phyloP scores from a whole-genome alignment of 1,140 invertebrate genomes.

The Stratiolaelaps scimitus region DNA sequence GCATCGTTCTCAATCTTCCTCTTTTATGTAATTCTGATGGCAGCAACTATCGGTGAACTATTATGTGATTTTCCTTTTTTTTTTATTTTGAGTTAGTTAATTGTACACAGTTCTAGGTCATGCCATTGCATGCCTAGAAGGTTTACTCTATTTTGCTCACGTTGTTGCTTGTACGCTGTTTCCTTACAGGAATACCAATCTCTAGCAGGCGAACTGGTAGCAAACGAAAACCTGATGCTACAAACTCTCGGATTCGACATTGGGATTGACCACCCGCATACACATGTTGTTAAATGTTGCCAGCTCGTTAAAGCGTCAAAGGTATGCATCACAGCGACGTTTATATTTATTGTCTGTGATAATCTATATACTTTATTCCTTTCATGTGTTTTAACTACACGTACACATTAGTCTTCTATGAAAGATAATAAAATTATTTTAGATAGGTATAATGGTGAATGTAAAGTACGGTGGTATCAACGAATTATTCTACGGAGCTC shows the following conservation, averaged over 20 bases:
- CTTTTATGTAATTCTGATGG: too few species aligned
- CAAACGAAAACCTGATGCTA: constrained; percentile 86
- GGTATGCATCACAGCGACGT: constrained; percentile 26
- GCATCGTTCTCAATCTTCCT: too few species aligned
- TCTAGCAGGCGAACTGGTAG: constrained; percentile 73
- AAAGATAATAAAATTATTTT: too few species aligned
- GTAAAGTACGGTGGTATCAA: too few species aligned
- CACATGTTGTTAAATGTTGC: constrained; percentile 84
- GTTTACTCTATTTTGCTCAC: neutral
- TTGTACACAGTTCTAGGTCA: too few species aligned
- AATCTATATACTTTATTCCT: neutral
- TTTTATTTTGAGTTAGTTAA: too few species aligned
- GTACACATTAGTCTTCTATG: too few species aligned
- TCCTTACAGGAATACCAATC: constrained; percentile 57
- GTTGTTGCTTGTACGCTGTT: constrained; percentile 28
- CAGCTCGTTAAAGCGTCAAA: constrained; percentile 74
- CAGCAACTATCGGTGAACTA: too few species aligned
- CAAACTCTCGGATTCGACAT: constrained; percentile 94
- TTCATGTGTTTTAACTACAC: too few species aligned
- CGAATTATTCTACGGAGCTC: too few species aligned
- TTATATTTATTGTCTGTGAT: constrained; percentile 36
- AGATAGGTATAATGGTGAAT: too few species aligned
- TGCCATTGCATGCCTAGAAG: constrained; percentile 26
- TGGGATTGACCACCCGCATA: constrained; percentile 90
- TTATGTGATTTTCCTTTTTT: too few species aligned